These are phyloP conservation scores for Calliphora vomitoria DNA, from an alignment of 2,888 invertebrate genomes.

Conservation along the genomic window DNA sequence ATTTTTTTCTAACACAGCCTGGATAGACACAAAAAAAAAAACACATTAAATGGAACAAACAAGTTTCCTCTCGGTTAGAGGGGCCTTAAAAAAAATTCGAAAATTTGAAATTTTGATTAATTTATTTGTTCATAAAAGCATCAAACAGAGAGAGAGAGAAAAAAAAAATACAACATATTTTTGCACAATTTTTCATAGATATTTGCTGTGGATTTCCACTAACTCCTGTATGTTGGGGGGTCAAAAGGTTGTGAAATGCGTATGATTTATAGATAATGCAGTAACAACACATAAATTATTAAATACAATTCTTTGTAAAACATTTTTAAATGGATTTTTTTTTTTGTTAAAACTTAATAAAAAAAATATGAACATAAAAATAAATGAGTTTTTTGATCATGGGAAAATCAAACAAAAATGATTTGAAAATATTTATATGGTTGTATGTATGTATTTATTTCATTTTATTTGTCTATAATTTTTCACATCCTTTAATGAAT, in stretches of 20 bases:
- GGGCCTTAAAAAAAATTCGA: not conserved
- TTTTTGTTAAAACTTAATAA: not conserved
- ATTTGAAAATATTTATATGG: slow-evolving; percentile 8
- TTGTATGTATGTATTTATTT: too few species aligned
- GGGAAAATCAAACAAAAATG: slow-evolving; percentile 68
- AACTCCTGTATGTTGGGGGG: slow-evolving; percentile 50
- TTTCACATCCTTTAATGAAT: slow-evolving; percentile 49
- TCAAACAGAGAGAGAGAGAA: not conserved
- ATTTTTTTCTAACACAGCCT: slow-evolving; percentile 30
- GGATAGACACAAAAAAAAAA: not conserved
- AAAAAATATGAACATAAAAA: not conserved
- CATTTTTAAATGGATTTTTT: slow-evolving; percentile 1
- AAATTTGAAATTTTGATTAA: slow-evolving; percentile 65
- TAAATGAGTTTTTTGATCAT: slow-evolving; percentile 45
- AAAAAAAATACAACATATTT: slow-evolving; percentile 23
- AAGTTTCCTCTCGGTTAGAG: slow-evolving; percentile 46
- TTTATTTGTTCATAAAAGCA: slow-evolving; percentile 51
- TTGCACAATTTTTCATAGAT: slow-evolving; percentile 52
- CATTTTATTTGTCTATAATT: not conserved
- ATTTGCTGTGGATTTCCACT: slow-evolving; percentile 29
- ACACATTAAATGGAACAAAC: slow-evolving; percentile 62
- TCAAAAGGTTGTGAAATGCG: slow-evolving; percentile 60
- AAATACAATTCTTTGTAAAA: slow-evolving; percentile 4
- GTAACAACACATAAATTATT: slow-evolving; percentile 45
- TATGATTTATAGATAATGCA: slow-evolving; percentile 64